A percentile compares a stretch with the other conserved stretches of the same genome.
Conservation (phyloP, 2,888 invertebrate species). For the Cosmia pyralina region DNA sequence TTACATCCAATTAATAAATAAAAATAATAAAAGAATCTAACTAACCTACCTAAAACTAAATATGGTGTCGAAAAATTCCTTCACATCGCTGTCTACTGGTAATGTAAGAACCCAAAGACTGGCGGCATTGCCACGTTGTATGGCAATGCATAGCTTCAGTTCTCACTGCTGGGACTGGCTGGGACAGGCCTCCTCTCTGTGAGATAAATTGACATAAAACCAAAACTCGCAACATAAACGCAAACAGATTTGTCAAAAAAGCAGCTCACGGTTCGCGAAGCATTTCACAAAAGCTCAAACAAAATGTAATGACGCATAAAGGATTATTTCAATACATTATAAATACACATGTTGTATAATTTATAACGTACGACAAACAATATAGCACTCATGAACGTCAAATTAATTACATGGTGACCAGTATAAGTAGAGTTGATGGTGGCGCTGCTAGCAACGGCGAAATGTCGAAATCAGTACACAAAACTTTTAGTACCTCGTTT, state of each 20-base stretch:
- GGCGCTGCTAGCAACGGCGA: slow-evolving; percentile 30
- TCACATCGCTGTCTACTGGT: neutral
- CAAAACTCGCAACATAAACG: slow-evolving; percentile 19
- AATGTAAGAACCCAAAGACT: neutral
- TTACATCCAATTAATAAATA: neutral
- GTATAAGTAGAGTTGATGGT: slow-evolving; percentile 19
- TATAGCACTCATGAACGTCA: slow-evolving; percentile 70
- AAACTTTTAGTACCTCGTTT: slow-evolving; percentile 32
- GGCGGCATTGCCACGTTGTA: neutral
- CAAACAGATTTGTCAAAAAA: slow-evolving; percentile 44
- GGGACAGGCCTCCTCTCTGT: too few relatives aligned
- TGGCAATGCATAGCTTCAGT: too few relatives aligned
- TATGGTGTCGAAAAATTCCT: neutral
- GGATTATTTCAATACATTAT: slow-evolving; percentile 65
- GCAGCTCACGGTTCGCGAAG: slow-evolving; percentile 15
- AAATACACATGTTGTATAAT: slow-evolving; percentile 67
- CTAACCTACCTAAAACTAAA: neutral
- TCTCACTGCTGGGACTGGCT: too few relatives aligned
- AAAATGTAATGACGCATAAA: slow-evolving; percentile 53
- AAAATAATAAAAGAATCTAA: neutral
- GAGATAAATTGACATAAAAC: slow-evolving; percentile 15
- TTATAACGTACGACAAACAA: slow-evolving; percentile 65
- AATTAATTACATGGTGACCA: slow-evolving; percentile 73
- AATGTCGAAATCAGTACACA: slow-evolving; percentile 17
- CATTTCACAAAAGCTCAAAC: slow-evolving; percentile 45